Evolutionary conservation across 2,888 invertebrate genomes (phyloP), one percentile per base, ranked within the genome.

Genomic region (Aricia artaxerxes): DNA sequence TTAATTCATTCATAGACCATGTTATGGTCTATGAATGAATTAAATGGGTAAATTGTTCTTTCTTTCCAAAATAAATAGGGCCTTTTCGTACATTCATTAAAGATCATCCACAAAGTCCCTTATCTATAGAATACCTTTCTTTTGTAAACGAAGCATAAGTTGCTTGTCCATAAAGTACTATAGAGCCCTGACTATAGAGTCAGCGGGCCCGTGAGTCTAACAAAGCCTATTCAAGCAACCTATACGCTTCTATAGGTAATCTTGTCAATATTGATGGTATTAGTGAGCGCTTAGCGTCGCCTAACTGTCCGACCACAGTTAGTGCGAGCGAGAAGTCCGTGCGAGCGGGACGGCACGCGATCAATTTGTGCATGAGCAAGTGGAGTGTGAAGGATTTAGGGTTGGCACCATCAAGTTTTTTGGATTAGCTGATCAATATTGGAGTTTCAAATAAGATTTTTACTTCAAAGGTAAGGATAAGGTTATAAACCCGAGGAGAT

Each of bases 281-380:
- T 73, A 80, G 60, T 57, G 31, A 69, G 69, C 64, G 61, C 60
- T 75, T 78, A 73, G 73, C 82, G 81, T 81, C 85, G 84, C 78
- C 81, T 91, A 91, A 91, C 91, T 90, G 91, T 91, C 84, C 82
- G 85, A 82, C 87, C 88, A 90, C 92, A 90, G 92, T 91, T 91
- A 91, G 89, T 86, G 89, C 82, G 88, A 91, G 81, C n/a, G 88
- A 82, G 88, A 89, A 44, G 44, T 11, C 4, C 3, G 61, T 73
- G 79, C 73, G 85, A 87, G 79, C 49, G 86, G 84, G 85, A 85
- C 80, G 78, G 83, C 5, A 82, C 79, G 85, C 88, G 88, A 90
- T 91, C 90, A 90, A 90, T 90, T 91, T 89, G 91, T 88, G 89
- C 90, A 88, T 87, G 87, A 86, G 86, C 89, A 91, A 91, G 89